Base-by-base conservation (phyloP, 2,888 invertebrate genomes). In the Steinernema scapterisci region DNA sequence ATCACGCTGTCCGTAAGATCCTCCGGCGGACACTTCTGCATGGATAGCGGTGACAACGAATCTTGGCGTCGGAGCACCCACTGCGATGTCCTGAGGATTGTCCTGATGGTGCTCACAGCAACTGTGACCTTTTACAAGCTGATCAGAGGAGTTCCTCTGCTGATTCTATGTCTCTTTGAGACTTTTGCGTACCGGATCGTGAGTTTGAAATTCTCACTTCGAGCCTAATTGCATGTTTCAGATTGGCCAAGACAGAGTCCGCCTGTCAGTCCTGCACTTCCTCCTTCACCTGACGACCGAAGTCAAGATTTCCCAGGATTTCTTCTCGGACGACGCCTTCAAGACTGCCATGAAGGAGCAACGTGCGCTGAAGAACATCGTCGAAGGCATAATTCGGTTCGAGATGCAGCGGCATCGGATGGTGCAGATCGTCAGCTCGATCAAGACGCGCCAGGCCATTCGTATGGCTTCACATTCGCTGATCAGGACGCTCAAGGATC, bases 381-480 rank as follows among this genome's bases (percentile, higher is more conserved):
- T 74, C 1, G 74, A 74, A 19, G 74, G 71, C 11, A 25, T 74
- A n/a, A 45, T 74, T 48, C 71, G 74, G 71, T 74, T 43, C 21
- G 25, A 70, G 21, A 44, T 44, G 43, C 27, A 70, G 70, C n/a
- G 70, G n/a, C 27, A 70, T 43, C 43, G 23, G 19, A 70, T 70
- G 70, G 43, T 70, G 43, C 72, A 77, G 6, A 44, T 75, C 23
- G 43, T 78, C 43, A 54, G 77, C 2, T 75, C 75, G 0, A 78
- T 78, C 63, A 78, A 78, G 46, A 75, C 77, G 31, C 73, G 78
- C 3, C 78, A 78, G 27, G 74, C 75, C 0, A 73, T 77, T 6
- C 45, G 78, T 43, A 78, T 78, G 78, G 74, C 77, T 72, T 75
- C 77, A 0, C 56, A 72, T 52, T 31, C 54, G 7, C 70, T 78